Evolutionary conservation across 2,797 vertebrate genomes (phyloP).

Genomic region (Vireo griseus): DNA sequence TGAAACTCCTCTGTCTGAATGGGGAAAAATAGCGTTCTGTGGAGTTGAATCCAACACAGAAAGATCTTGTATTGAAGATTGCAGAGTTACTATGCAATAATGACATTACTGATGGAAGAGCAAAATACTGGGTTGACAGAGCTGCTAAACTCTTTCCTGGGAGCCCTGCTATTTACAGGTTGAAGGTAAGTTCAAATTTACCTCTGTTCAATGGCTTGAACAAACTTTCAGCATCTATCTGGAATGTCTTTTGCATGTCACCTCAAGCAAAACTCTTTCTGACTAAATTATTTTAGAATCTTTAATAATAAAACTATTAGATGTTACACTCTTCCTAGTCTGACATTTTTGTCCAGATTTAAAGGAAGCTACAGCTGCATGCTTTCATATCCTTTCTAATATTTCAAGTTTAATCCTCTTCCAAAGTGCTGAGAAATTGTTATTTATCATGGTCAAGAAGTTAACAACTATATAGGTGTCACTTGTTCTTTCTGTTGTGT

Average conservation of each 20-base stretch:
- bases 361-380: background rate
- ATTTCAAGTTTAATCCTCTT: background rate
- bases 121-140: conserved; percentile 95
- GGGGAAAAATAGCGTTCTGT: conserved; percentile 84
- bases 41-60: conserved; percentile 92
- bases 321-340: background rate
- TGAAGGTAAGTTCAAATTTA: conserved; percentile 82
- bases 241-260: background rate
- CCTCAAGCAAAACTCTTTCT: background rate
- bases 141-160: conserved; percentile 90
- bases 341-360: background rate
- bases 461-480: background rate
- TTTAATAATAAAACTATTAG: background rate
- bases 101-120: conserved; percentile 84
- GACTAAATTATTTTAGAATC: background rate
- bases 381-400: background rate
- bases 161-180: conserved; percentile 84
- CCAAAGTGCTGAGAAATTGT: background rate
- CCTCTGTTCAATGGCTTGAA: background rate
- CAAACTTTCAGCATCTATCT: background rate
- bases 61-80: conserved; percentile 93
- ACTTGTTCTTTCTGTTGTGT: background rate
- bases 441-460: background rate
- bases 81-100: conserved; percentile 91
- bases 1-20: background rate